These are phyloP conservation scores for Crypturellus tataupa DNA, from an alignment of 2,797 vertebrate species.

Conservation along the genomic window DNA sequence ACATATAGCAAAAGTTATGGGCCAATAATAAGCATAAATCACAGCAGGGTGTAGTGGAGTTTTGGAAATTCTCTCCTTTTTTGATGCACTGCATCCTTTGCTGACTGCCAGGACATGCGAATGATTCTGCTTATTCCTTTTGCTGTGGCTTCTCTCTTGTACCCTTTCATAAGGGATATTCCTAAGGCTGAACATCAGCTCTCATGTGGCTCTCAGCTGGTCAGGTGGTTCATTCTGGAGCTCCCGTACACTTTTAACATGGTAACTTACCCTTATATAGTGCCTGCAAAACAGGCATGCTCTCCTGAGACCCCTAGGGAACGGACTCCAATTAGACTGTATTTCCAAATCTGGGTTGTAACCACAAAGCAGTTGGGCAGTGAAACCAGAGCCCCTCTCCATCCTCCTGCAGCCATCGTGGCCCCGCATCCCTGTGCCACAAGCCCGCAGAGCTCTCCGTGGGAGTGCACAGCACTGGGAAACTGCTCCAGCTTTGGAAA, in stretches of 20 bases:
- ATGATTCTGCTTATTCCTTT: neutral
- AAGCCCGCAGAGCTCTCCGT: neutral
- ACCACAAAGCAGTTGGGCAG: neutral
- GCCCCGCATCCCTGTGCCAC: neutral
- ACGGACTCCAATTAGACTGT: neutral
- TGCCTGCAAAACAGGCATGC: neutral
- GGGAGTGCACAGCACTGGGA: neutral
- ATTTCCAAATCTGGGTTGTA: neutral
- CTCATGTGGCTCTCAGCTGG: neutral
- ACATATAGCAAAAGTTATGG: neutral
- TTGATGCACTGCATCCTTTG: neutral
- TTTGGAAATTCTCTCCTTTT: neutral
- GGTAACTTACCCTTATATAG: neutral
- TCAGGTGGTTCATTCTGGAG: neutral
- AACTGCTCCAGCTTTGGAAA: neutral
- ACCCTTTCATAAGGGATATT: neutral
- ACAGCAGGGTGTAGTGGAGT: neutral
- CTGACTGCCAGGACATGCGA: neutral
- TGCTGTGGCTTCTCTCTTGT: conserved; percentile 12
- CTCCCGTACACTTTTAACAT: neutral
- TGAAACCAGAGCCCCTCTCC: neutral
- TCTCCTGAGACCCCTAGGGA: neutral
- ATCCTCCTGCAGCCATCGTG: neutral
- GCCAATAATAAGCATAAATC: neutral
- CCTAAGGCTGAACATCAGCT: neutral